Conservation (phyloP, 2,797 vertebrate species). For the Nyctibius grandis region DNA sequence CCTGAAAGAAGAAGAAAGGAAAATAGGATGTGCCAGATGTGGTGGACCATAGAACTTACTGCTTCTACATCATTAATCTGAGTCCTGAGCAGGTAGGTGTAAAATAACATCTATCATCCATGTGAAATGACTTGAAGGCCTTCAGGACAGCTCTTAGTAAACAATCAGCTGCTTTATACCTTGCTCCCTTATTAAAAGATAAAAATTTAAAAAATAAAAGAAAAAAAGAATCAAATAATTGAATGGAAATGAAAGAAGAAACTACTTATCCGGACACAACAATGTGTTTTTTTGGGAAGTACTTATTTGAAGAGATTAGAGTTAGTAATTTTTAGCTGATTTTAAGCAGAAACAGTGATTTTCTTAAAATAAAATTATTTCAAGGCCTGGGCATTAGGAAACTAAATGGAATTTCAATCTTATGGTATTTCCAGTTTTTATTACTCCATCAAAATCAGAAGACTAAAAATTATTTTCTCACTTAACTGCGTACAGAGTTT, state of each 20-base stretch:
- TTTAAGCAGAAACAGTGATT: neutral
- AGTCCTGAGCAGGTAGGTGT: neutral
- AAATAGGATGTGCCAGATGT: neutral
- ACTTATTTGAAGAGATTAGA: neutral
- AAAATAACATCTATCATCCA: neutral
- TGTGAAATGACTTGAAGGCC: neutral
- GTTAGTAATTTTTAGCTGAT: neutral
- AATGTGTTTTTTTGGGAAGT: neutral
- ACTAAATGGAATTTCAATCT: neutral
- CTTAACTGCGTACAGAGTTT: rapidly evolving
- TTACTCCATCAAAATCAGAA: neutral
- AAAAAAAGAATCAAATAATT: neutral
- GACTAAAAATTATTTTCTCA: neutral
- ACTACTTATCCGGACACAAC: no score
- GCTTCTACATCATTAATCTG: neutral
- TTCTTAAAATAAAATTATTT: neutral
- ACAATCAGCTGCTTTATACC: neutral
- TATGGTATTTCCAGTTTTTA: neutral
- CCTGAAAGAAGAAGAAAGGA: neutral
- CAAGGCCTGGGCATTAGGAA: neutral
- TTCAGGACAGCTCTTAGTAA: neutral
- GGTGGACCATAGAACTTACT: neutral
- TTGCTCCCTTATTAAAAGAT: neutral
- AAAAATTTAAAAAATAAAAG: neutral
- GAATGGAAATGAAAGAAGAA: neutral